These are phyloP conservation scores for Lithophane semibrunnea DNA, from an alignment of 2,888 invertebrate genomes.

Conservation along the genomic window DNA sequence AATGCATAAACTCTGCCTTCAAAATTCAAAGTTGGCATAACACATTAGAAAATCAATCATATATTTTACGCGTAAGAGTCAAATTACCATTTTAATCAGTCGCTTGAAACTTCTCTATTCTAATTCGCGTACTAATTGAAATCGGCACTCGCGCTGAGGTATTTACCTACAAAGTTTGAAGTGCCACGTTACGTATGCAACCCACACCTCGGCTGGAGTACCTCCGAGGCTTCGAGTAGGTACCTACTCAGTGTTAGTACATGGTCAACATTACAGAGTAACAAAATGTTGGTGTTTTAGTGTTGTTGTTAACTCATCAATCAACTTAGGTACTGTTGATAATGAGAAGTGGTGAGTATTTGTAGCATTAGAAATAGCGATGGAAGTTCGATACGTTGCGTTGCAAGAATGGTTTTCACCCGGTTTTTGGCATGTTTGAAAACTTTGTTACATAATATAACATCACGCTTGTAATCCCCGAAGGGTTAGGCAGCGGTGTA, in stretches of 20 bases:
- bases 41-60: conserved; percentile 57
- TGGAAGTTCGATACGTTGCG: not conserved
- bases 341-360: conserved; percentile 7
- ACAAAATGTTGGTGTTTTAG: conserved; percentile 33
- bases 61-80: conserved; percentile 36
- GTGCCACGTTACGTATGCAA: conserved; percentile 48
- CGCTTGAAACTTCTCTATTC: conserved; percentile 55
- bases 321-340: conserved; percentile 22
- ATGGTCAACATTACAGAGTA: conserved; percentile 37
- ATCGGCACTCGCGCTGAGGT: conserved; percentile 37
- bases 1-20: conserved; percentile 40
- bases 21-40: conserved; percentile 34
- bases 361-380: not conserved
- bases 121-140: conserved; percentile 58
- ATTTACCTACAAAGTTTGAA: conserved; percentile 50
- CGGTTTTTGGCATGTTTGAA: not conserved
- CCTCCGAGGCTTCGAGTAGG: conserved; percentile 23
- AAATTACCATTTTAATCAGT: conserved; percentile 63
- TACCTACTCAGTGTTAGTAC: conserved; percentile 29
- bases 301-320: conserved; percentile 49
- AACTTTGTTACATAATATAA: not conserved
- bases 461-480: not conserved
- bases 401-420: not conserved
- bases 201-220: conserved; percentile 38
- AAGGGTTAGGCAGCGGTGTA: not conserved